Conservation (phyloP, 2,797 vertebrate species). For the Numenius phaeopus region DNA sequence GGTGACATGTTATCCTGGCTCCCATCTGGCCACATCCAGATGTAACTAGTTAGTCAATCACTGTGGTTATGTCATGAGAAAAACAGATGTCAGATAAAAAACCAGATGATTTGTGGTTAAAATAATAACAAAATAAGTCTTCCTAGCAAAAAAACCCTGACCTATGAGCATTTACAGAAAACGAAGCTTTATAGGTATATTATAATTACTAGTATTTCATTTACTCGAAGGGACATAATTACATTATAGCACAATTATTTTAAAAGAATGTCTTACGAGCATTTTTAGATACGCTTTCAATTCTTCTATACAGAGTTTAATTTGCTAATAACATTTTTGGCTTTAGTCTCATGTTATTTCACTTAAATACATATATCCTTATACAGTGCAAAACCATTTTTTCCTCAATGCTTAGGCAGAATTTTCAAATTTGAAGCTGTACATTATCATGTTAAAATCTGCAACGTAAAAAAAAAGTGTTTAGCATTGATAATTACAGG, state of each 20-base stretch:
- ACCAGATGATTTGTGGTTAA: background rate
- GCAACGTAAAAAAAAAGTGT: background rate
- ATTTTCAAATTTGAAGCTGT: background rate
- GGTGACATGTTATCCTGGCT: background rate
- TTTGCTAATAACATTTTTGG: background rate
- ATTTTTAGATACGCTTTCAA: background rate
- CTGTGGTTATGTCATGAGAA: background rate
- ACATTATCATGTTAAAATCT: background rate
- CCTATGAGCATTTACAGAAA: background rate
- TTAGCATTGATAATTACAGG: background rate
- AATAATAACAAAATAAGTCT: background rate
- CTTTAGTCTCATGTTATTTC: background rate
- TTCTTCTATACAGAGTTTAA: background rate
- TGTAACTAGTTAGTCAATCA: background rate
- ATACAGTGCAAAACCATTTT: background rate
- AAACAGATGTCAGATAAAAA: background rate
- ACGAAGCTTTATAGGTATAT: background rate
- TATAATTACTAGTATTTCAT: background rate
- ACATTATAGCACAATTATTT: background rate
- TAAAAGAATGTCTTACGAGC: background rate
- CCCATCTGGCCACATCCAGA: background rate
- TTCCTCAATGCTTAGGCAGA: background rate
- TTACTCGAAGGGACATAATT: background rate
- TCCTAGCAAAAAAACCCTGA: background rate
- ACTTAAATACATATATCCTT: background rate